Evolutionary conservation across 1,140 invertebrate genomes (phyloP), one percentile per base, ranked within the genome.

Genomic region (Trigoniulus corallinus): DNA sequence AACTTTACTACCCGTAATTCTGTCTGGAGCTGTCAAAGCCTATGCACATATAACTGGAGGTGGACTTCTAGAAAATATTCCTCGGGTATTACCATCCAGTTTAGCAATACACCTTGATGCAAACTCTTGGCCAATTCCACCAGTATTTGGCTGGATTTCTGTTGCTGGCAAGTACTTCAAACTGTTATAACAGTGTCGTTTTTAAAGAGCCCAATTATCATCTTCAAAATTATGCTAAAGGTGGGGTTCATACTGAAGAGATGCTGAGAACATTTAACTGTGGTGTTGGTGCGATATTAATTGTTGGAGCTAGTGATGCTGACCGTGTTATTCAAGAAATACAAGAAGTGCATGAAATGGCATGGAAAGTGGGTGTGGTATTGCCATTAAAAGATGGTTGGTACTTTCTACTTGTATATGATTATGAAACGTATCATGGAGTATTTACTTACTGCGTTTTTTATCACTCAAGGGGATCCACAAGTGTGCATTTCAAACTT

Each of bases 1-100:
- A 46, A 46, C n/a, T 21, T 43, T 51, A 44, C 25, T 12, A 7
- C n/a, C 25, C 10, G 25, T 41, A 50, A 29, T 13, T 12, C 25
- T 12, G 1, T 41, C 15, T 34, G 24, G 3, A 13, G 4, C 40
- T 37, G 13, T 20, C 22, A 13, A 41, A 18, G 29, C 13, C 34
- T 48, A 48, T 55, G 88, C 88, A 12, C 93, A 98, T 65, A 88
- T 98, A 47, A 98, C 94, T 1, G 94, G 94, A 21, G 94, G 94
- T 24, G 94, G 94, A 3, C 69, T 98, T 4, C 68, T 76, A 0
- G 88, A 96, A 69, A 98, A 98, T 69, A 81, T 97, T 57, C 87
- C 88, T 0, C 70, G 93, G 51, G 74, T 89, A 48, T 69, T 92
- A 47, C 81, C 83, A 0, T 47, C 58, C 20, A 46, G 60, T 18